A percentile compares a stretch with the other conserved stretches of the same genome.
These are phyloP conservation scores for Megalopta genalis DNA, from an alignment of 1,140 invertebrate species.

Conservation along the genomic window DNA sequence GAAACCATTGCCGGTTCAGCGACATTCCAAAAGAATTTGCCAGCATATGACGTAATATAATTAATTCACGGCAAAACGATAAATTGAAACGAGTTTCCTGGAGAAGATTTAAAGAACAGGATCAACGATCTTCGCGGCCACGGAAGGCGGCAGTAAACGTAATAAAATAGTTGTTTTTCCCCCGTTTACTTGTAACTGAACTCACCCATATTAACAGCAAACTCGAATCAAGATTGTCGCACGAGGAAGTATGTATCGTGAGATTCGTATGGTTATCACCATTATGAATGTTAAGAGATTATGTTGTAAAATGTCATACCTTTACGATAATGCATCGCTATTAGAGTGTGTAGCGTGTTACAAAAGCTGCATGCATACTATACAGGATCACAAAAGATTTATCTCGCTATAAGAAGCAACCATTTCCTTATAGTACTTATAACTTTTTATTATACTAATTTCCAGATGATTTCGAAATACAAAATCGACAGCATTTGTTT, in stretches of 20 bases:
- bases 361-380: not conserved
- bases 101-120: constrained; percentile 1
- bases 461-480: too few species aligned
- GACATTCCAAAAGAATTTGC: constrained; percentile 39
- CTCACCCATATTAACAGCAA: constrained; percentile 23
- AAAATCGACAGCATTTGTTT: too few species aligned
- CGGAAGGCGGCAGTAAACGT: constrained; percentile 70
- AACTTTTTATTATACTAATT: too few species aligned
- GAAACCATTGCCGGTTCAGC: not conserved
- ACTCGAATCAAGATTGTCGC: constrained; percentile 37
- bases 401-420: too few species aligned
- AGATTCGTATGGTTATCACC: not conserved
- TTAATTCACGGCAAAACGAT: constrained; percentile 29
- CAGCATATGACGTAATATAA: constrained; percentile 43
- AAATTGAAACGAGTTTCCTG: constrained; percentile 39
- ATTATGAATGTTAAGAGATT: not conserved
- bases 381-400: too few species aligned
- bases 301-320: not conserved
- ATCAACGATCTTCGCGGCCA: constrained; percentile 40
- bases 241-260: constrained; percentile 7
- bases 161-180: constrained; percentile 73
- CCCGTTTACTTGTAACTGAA: constrained; percentile 68
- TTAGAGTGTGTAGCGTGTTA: not conserved
- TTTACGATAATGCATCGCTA: not conserved
- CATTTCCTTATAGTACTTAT: too few species aligned